A percentile compares a stretch with the other conserved stretches of the same genome.
Conservation (phyloP, 2,113 vertebrate species). For the Heliornis fulica region DNA sequence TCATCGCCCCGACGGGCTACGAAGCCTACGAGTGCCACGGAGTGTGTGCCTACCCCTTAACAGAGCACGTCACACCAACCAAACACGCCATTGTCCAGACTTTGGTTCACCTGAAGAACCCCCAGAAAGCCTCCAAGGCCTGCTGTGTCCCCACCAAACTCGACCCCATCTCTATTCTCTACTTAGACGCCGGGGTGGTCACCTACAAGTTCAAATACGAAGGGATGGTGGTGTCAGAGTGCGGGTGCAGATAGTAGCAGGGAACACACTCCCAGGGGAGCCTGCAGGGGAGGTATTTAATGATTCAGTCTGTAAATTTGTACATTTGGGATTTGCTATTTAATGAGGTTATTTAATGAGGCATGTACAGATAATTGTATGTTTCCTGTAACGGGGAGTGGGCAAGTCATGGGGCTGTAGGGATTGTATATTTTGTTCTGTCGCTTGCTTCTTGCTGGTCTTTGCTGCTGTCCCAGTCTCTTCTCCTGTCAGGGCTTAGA, state of each 20-base stretch:
- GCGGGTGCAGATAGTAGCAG: constrained; percentile 93
- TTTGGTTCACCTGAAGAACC: constrained; percentile 88
- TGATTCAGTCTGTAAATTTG: constrained; percentile 79
- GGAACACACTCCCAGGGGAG: background rate
- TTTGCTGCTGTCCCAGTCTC: background rate
- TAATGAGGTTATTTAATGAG: constrained; percentile 83
- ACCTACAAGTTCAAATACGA: constrained; percentile 99
- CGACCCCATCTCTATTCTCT: constrained; percentile 95
- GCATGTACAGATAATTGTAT: constrained; percentile 73
- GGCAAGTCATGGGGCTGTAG: constrained; percentile 2
- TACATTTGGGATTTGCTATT: constrained; percentile 81
- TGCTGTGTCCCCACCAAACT: constrained; percentile 97
- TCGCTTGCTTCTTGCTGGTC: constrained; percentile 29
- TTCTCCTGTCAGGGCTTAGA: background rate
- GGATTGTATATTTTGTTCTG: constrained; percentile 59
- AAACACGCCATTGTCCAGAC: constrained; percentile 96
- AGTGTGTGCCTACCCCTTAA: constrained; percentile 88
- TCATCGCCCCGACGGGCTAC: constrained; percentile 89
- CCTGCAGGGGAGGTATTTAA: constrained; percentile 69
- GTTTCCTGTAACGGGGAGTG: constrained; percentile 44
- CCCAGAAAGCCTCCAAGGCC: constrained; percentile 88
- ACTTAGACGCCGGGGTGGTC: constrained; percentile 93
- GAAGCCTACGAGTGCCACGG: constrained; percentile 94
- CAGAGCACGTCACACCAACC: constrained; percentile 92
- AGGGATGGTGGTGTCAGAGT: constrained; percentile 96